Base-by-base conservation (phyloP, 2,113 vertebrate genomes). In the Agelaius tricolor region DNA sequence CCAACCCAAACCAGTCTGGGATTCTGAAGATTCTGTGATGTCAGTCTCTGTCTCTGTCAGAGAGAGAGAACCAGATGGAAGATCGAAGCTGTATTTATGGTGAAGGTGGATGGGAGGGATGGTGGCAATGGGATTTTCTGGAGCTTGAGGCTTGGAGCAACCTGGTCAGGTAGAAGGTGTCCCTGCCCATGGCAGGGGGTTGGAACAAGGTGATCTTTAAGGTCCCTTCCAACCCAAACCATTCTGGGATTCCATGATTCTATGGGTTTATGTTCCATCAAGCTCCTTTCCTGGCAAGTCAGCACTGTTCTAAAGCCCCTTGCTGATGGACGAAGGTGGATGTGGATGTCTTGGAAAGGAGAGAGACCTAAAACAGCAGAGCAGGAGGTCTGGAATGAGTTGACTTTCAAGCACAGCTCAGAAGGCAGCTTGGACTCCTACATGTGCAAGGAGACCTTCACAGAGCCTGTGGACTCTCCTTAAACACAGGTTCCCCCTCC, bases 401-500 rank as follows among this genome's bases (percentile, higher is more conserved):
- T 31, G 9, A 12, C 9, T 66, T 69, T n/a, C 10, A 69, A 66
- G 39, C 6, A 8, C 9, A 51, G 27, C 16, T 78, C 61, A 37
- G 51, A 51, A 74, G 51, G 57, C 30, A 63, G 26, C 27, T 39
- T 75, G 63, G 72, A 55, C 59, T n/a, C 28, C 66, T 26, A 10
- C 8, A 4, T 15, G 49, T 30, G 5, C 41, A 10, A 46, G 57
- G 27, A 91, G 35, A n/a, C 28, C 47, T 75, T 58, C 43, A 9
- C 46, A 46, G 47, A 57, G 26, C 21, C 23, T 52, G 16, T 8
- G 13, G 27, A 26, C 44, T 47, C 35, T 68, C 35, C 20, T 57
- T 31, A 47, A 67, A 47, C 2, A 7, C 0, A 1, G 31, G 3
- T 16, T 43, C 28, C 30, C 13, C 11, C 27, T 54, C 54, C 3